A percentile compares a stretch with the other conserved stretches of the same genome.
phyloP scores from a whole-genome alignment of 2,797 vertebrate species.

The Psittacula derbiana region DNA sequence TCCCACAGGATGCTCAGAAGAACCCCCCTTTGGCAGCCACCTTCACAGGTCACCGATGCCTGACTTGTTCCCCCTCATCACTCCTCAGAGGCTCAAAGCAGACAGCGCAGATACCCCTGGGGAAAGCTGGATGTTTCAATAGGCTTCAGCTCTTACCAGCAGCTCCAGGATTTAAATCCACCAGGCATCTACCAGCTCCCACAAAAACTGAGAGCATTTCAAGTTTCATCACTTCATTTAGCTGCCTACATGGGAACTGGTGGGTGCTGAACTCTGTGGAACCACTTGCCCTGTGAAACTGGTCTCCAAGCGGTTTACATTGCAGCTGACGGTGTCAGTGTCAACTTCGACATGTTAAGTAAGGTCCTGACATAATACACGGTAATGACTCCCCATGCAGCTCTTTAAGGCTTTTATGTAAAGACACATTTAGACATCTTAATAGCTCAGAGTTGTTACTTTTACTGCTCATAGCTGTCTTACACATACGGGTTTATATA shows the following conservation, averaged over 20 bases:
- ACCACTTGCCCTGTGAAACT: neutral
- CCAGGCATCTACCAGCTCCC: neutral
- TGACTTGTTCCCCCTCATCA: neutral
- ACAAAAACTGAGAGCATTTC: neutral
- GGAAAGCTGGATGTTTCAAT: neutral
- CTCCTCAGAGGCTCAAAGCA: neutral
- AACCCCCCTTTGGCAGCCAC: neutral
- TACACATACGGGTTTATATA: conserved; percentile 33
- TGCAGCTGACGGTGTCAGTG: conserved; percentile 51
- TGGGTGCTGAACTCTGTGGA: conserved; percentile 13
- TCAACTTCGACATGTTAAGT: conserved; percentile 27
- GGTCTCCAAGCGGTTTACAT: neutral
- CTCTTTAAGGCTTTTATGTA: conserved; percentile 55
- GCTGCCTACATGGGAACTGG: conserved; percentile 23
- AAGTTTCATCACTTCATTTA: conserved; percentile 61
- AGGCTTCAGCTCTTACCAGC: neutral
- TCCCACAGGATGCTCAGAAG: fast-evolving
- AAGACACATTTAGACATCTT: conserved; percentile 47
- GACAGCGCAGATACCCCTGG: neutral
- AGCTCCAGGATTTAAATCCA: neutral
- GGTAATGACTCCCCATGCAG: conserved; percentile 61
- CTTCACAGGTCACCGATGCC: neutral
- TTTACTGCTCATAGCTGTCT: conserved; percentile 52
- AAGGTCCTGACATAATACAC: conserved; percentile 60
- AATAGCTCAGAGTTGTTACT: conserved; percentile 60